phyloP scores from a whole-genome alignment of 92 coral and sea anemone genomes.

The Epizoanthus scotinus region DNA sequence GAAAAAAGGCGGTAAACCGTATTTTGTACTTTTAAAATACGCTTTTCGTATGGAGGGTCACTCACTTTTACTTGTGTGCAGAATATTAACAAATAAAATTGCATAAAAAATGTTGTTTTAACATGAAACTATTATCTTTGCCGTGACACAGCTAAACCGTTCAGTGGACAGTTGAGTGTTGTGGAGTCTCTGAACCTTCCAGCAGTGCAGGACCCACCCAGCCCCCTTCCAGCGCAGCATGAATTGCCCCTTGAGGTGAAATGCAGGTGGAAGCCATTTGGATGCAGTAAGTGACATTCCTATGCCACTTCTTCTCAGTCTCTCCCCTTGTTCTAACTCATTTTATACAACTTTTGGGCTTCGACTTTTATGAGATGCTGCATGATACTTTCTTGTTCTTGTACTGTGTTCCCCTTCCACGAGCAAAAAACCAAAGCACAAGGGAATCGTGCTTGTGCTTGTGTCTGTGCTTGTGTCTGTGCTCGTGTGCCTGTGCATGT shows the following conservation, averaged over 20 bases:
- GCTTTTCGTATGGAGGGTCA: too few species aligned
- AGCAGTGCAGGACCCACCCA: constrained; percentile 3
- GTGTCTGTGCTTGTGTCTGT: too few species aligned
- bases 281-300: constrained; percentile 19
- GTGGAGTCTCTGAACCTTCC: constrained; percentile 11
- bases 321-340: not conserved
- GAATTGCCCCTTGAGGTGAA: constrained; percentile 3
- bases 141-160: constrained; percentile 8
- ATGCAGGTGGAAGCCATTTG: constrained; percentile 41
- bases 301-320: not conserved
- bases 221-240: constrained; percentile 19
- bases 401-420: too few species aligned
- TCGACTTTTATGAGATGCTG: not conserved
- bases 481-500: too few species aligned
- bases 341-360: not conserved
- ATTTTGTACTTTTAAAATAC: too few species aligned
- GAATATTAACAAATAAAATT: too few species aligned
- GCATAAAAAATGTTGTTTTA: too few species aligned
- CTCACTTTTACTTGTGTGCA: too few species aligned
- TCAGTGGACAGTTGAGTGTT: constrained; percentile 34
- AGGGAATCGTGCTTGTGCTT: too few species aligned
- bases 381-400: not conserved
- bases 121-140: too few species aligned
- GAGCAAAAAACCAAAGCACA: too few species aligned
- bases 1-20: too few species aligned